phyloP scores from a whole-genome alignment of 1,140 invertebrate species.

The Anoplolepis gracilipes region DNA sequence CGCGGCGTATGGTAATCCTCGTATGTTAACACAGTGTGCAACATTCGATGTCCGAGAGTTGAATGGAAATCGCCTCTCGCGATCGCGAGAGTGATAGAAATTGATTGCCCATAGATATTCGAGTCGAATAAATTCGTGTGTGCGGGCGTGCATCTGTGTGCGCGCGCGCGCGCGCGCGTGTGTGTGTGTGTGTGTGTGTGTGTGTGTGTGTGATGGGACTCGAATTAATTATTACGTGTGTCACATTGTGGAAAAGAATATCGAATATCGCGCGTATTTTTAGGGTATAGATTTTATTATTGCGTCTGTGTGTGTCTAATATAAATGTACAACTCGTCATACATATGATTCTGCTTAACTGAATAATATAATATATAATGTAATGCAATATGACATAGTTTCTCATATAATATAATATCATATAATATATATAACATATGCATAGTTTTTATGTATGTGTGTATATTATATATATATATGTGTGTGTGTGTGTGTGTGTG shows the following conservation, averaged over 20 bases:
- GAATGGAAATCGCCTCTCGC: conserved; percentile 20
- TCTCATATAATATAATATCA: conserved; percentile 58
- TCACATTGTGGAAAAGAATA: conserved; percentile 35
- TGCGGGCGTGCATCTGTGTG: too few species aligned
- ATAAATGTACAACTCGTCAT: conserved; percentile 85
- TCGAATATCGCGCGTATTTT: conserved; percentile 21
- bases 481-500: not conserved
- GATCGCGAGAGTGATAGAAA: not conserved
- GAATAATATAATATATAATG: conserved; percentile 72
- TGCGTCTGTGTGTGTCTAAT: conserved; percentile 81
- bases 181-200: too few species aligned
- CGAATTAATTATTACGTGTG: too few species aligned
- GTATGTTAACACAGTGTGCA: conserved; percentile 5
- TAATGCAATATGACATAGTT: conserved; percentile 61
- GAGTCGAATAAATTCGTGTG: conserved; percentile 33
- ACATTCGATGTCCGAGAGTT: not conserved
- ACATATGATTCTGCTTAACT: conserved; percentile 82
- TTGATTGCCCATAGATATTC: not conserved
- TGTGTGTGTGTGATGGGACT: too few species aligned
- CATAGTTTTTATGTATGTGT: conserved; percentile 24
- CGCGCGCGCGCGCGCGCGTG: too few species aligned
- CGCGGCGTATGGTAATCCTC: conserved; percentile 10
- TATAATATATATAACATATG: conserved; percentile 51
- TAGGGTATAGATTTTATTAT: conserved; percentile 79
- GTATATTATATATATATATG: conserved; percentile 49